Percentiles rank a stretch among this genome's conserved stretches.
Conservation (phyloP, 2,113 vertebrate species). For the Muscicapa adusta region DNA sequence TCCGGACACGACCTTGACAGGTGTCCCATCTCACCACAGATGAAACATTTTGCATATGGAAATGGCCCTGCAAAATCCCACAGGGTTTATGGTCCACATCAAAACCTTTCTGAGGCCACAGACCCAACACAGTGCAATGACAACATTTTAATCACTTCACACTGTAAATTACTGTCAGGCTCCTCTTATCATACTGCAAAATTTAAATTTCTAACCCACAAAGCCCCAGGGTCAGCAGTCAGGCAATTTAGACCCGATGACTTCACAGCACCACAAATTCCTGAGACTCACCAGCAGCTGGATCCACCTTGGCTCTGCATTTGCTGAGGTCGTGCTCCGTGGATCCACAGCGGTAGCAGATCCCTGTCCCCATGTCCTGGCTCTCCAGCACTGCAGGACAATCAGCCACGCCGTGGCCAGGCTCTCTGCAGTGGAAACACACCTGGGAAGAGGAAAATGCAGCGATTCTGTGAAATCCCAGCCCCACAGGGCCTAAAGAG, state of each 20-base stretch:
- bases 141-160: background rate
- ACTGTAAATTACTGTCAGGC: background rate
- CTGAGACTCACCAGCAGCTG: constrained; percentile 80
- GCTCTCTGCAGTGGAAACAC: constrained; percentile 93
- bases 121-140: background rate
- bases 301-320: constrained; percentile 89
- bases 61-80: constrained; percentile 80
- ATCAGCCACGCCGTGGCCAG: constrained; percentile 90
- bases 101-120: background rate
- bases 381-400: constrained; percentile 86
- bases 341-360: constrained; percentile 95
- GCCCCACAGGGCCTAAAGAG: too few species aligned
- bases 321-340: constrained; percentile 90
- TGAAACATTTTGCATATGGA: constrained; percentile 96
- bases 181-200: too few species aligned
- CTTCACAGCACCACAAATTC: background rate
- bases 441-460: constrained; percentile 72
- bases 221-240: background rate
- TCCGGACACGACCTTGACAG: constrained; percentile 89
- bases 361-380: constrained; percentile 87
- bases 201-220: background rate
- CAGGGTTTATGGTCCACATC: background rate
- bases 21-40: constrained; percentile 91
- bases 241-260: background rate
- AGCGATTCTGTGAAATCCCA: background rate